Evolutionary conservation across 2,113 vertebrate genomes (phyloP), one percentile per base, ranked within the genome.

Genomic region (Mohoua ochrocephala): DNA sequence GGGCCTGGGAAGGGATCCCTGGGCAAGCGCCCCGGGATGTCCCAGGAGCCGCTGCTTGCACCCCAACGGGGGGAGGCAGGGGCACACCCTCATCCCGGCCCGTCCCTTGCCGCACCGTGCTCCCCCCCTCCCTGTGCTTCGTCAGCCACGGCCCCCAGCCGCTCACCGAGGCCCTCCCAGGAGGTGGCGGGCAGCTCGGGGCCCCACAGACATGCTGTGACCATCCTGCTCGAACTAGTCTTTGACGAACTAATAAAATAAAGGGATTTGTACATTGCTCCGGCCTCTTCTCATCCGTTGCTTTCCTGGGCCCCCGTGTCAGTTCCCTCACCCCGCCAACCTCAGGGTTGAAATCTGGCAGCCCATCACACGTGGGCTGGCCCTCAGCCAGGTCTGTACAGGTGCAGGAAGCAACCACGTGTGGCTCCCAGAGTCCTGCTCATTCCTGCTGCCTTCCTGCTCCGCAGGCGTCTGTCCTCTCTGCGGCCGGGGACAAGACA

Each of bases 211-310:
- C 91, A 95, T 97, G 95, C 95, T 96, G 97, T 97, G 97, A 97
- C 95, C 97, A 97, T 97, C 95, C 94, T 97, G 95, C 97, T 97
- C 96, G 89, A 96, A 94, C 92, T 97, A 97, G 96, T 97, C 97
- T 97, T 97, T 95, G 97, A 96, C 90, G 26, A 97, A 96, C 75
- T 85, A 93, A 97, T 93, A 95, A 95, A 97, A 97, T 97, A 95
- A 97, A 97, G 82, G 74, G 89, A 96, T 97, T 97, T 97, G 97
- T 97, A 97, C 97, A 97, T 97, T 97, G 97, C 91, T 91, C 74
- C 1, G 0, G 96, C 41, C 45, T 84, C 63, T 41, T 63, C 87
- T 94, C 64, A n/a, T 33, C 28, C 10, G 1, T 56, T 84, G 69
- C 39, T 85, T 82, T 70, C 67, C 44, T 21, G 27, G 24, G 20